Conservation (phyloP, 2,888 invertebrate genomes). For the Hemithea aestivaria region DNA sequence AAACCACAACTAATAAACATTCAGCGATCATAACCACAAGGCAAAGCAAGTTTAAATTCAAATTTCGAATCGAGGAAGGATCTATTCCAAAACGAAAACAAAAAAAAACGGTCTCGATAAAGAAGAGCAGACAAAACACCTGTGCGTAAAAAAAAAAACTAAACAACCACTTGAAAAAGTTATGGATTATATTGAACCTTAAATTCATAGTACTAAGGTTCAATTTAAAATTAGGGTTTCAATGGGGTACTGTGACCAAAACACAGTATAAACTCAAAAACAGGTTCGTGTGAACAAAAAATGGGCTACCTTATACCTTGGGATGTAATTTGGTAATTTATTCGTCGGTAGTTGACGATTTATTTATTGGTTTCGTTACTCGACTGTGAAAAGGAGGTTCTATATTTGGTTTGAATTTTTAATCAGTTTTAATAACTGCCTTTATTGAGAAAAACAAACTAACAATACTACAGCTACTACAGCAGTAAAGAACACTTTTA, state of each 20-base stretch:
- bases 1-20: no score
- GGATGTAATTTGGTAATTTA: no score
- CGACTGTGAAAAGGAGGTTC: no score
- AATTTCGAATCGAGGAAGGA: slow-evolving; percentile 5
- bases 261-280: slow-evolving; percentile 34
- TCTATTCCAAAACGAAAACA: slow-evolving; percentile 7
- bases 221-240: background rate
- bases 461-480: no score
- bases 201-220: background rate
- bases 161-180: slow-evolving; percentile 8
- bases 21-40: no score
- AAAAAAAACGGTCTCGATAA: slow-evolving; percentile 17
- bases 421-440: no score
- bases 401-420: no score
- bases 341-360: no score
- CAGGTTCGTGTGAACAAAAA: slow-evolving; percentile 53
- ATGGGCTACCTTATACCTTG: slow-evolving; percentile 34
- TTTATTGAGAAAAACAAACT: no score
- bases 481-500: no score
- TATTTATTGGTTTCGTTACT: no score
- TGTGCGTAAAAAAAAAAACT: slow-evolving; percentile 21
- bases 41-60: no score
- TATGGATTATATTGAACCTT: slow-evolving; percentile 10
- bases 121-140: slow-evolving; percentile 22
- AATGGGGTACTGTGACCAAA: slow-evolving; percentile 12